These are phyloP conservation scores for Tigriopus californicus DNA, from an alignment of 2,888 invertebrate species.

Conservation along the genomic window DNA sequence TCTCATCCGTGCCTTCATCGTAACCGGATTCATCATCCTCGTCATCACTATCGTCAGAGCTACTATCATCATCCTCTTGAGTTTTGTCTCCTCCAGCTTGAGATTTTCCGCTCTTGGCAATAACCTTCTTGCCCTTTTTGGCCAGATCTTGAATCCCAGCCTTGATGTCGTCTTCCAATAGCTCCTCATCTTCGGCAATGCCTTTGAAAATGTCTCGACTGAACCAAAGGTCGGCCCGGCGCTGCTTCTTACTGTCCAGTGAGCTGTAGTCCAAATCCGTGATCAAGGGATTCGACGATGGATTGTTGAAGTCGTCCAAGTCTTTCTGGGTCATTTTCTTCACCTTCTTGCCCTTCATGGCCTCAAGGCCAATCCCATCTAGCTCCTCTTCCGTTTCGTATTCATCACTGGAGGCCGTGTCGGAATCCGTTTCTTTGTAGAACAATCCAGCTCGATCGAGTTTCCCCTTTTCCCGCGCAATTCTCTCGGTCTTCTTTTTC, in stretches of 20 bases:
- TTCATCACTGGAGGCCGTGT: slow-evolving; percentile 29
- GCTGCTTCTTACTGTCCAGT: slow-evolving; percentile 21
- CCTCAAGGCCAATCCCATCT: slow-evolving; percentile 18
- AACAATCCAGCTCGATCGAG: background rate
- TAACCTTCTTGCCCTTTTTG: background rate
- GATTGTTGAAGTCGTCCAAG: slow-evolving; percentile 17
- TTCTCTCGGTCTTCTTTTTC: slow-evolving; percentile 13
- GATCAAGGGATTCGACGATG: slow-evolving; percentile 25
- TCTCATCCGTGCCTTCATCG: slow-evolving; percentile 20
- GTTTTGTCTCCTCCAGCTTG: background rate
- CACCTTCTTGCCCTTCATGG: slow-evolving; percentile 7
- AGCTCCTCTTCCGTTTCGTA: slow-evolving; percentile 32
- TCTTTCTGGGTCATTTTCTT: slow-evolving; percentile 14
- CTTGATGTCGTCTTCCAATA: slow-evolving; percentile 11
- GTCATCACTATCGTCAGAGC: slow-evolving; percentile 21
- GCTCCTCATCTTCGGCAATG: slow-evolving; percentile 11
- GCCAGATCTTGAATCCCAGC: slow-evolving; percentile 17
- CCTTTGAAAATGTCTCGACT: slow-evolving; percentile 21
- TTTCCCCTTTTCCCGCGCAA: background rate
- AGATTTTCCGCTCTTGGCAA: background rate
- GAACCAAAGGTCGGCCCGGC: slow-evolving; percentile 28
- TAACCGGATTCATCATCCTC: slow-evolving; percentile 23
- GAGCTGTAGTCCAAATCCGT: slow-evolving; percentile 24
- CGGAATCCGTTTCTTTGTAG: slow-evolving; percentile 35
- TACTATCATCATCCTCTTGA: background rate